Percentiles rank a stretch among this genome's conserved stretches.
Conservation (phyloP, 2,797 vertebrate genomes). For the Gallinago solitaria region DNA sequence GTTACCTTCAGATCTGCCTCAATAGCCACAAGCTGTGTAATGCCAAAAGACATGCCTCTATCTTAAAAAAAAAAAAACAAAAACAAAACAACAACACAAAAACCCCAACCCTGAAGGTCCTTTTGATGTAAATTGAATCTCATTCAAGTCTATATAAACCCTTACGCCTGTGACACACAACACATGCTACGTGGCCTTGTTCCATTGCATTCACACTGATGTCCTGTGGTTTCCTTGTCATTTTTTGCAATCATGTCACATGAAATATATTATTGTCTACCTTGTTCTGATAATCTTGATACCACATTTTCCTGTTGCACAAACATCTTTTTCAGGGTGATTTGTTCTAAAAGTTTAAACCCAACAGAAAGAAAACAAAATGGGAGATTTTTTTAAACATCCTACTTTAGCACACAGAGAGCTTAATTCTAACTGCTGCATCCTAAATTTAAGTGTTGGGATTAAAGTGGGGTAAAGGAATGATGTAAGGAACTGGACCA, state of each 20-base stretch:
- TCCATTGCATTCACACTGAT: background rate
- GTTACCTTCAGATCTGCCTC: constrained; percentile 41
- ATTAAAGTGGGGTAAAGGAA: background rate
- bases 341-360: constrained; percentile 66
- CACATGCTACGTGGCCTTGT: background rate
- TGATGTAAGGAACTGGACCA: background rate
- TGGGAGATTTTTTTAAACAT: constrained; percentile 29
- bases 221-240: constrained; percentile 56
- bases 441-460: constrained; percentile 52
- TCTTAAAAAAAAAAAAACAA: background rate
- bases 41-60: constrained; percentile 20
- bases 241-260: constrained; percentile 59
- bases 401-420: constrained; percentile 30
- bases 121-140: constrained; percentile 47
- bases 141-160: constrained; percentile 30
- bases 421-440: constrained; percentile 20
- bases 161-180: background rate
- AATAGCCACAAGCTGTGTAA: constrained; percentile 46
- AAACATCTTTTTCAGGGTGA: constrained; percentile 75
- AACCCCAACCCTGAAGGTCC: background rate
- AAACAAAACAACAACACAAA: background rate
- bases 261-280: constrained; percentile 71
- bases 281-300: constrained; percentile 74
- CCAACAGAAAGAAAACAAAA: constrained; percentile 68
- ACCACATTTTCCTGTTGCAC: constrained; percentile 80